Percentiles rank a stretch among this genome's conserved stretches.
Conservation (phyloP, 2,888 invertebrate genomes). For the Lathronympha strigana region DNA sequence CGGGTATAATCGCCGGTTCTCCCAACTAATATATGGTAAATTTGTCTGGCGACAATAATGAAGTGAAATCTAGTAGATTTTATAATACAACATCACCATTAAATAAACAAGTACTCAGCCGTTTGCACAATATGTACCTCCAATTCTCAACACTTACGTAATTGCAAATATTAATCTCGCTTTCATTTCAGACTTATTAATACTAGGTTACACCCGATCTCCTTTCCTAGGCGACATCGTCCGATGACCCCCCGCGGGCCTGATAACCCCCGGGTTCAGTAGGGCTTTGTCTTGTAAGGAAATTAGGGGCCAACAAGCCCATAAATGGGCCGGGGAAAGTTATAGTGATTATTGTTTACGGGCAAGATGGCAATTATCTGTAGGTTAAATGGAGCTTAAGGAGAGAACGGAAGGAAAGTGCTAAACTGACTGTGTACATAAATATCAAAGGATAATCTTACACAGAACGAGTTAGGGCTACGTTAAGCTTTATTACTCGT, state of each 20-base stretch:
- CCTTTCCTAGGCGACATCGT: slow-evolving; percentile 44
- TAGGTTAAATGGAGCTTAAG: slow-evolving; percentile 12
- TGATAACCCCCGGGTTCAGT: slow-evolving; percentile 62
- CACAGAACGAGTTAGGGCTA: not conserved
- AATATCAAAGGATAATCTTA: slow-evolving; percentile 18
- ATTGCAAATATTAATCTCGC: not conserved
- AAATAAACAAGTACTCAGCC: too few species aligned
- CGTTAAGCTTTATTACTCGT: not conserved
- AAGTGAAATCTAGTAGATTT: too few species aligned
- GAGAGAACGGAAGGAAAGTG: slow-evolving; percentile 15
- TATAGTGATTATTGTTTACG: slow-evolving; percentile 52
- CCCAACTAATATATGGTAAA: too few species aligned
- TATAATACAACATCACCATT: too few species aligned
- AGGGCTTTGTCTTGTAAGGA: slow-evolving; percentile 67
- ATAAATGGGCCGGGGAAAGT: slow-evolving; percentile 70
- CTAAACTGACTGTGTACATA: not conserved
- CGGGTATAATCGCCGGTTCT: too few species aligned
- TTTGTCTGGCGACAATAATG: too few species aligned
- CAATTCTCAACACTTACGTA: not conserved
- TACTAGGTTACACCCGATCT: slow-evolving; percentile 15
- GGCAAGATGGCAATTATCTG: slow-evolving; percentile 45
- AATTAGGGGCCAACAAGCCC: slow-evolving; percentile 60
- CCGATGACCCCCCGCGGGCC: slow-evolving; percentile 62
- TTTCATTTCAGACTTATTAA: slow-evolving; percentile 8
- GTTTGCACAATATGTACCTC: too few species aligned